These are phyloP conservation scores for Nomada flava DNA, from an alignment of 2,888 invertebrate genomes.

Conservation along the genomic window DNA sequence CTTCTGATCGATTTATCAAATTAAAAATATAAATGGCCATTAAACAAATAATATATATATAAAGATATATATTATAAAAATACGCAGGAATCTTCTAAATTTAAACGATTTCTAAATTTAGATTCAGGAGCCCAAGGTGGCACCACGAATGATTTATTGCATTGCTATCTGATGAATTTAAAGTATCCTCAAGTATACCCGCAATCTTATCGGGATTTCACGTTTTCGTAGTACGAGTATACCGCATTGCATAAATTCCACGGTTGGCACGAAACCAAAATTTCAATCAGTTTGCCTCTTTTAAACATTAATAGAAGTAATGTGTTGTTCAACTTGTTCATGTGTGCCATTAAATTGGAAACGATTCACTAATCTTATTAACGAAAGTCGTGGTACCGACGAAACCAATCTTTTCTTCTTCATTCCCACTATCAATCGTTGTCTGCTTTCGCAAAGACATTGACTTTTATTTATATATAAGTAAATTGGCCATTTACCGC, in stretches of 20 bases:
- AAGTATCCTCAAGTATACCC: constrained; percentile 7
- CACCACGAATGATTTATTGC: neutral
- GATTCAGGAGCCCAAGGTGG: neutral
- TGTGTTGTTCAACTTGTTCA: neutral
- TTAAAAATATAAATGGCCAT: too few relatives aligned
- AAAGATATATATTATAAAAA: neutral
- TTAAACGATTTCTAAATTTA: neutral
- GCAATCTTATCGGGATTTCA: constrained; percentile 10
- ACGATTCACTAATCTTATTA: neutral
- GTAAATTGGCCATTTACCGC: too few relatives aligned
- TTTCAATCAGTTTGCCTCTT: neutral
- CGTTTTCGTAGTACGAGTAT: neutral
- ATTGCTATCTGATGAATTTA: neutral
- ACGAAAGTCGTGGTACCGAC: too few relatives aligned
- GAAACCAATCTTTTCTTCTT: too few relatives aligned
- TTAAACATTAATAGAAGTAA: neutral
- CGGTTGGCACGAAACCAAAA: neutral
- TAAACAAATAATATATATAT: neutral
- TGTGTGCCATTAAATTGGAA: neutral
- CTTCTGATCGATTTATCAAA: neutral
- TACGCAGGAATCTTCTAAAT: neutral
- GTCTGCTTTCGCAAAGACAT: too few relatives aligned
- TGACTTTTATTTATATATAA: too few relatives aligned
- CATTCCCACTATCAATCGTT: too few relatives aligned
- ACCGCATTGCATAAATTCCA: neutral